Evolutionary conservation across 2,113 vertebrate species (phyloP), one percentile per base, ranked within the genome.

Genomic region (Pheucticus melanocephalus): DNA sequence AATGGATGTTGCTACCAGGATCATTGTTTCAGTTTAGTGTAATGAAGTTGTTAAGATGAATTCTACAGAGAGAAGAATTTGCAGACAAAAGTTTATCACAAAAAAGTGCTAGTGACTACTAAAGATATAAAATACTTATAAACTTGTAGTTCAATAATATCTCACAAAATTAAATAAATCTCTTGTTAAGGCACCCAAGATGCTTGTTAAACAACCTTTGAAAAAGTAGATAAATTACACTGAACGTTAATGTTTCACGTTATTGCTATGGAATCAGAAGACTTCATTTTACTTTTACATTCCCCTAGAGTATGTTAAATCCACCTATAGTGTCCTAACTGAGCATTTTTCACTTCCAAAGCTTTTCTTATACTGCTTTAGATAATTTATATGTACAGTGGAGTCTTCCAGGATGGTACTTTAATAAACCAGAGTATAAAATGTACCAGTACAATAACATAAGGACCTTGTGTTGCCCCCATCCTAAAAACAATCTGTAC

Each of bases 91-190:
- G 31, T 61, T 86, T 50, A 40, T 84, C 70, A 42, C 64, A 82
- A 82, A 96, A 22, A 54, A 27, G 8, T 53, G 7, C 35, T 79
- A 68, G 23, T 76, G 63, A 77, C 33, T 77, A 15, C 63, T 72
- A 50, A 92, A 92, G 33, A 63, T 25, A 56, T 73, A 53, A 65
- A 92, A 77, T 22, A 40, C 30, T 48, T 44, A 60, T 22, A 96
- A 83, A 87, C 40, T 35, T 57, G 11, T 94, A 44, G 35, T 73
- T 94, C 42, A 81, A 48, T 90, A 94, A 75, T 47, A 61, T 39
- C 63, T 86, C 93, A 48, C 21, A 93, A 97, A 95, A 96, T 94
- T 93, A 92, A 97, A 81, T 96, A 88, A 95, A 95, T 90, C 56
- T 71, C 4, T 80, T 89, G 18, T 79, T 91, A 92, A 86, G 57